A percentile compares a stretch with the other conserved stretches of the same genome.
Evolutionary conservation across 2,797 vertebrate species (phyloP).

Genomic region (Rhinoraja longicauda): DNA sequence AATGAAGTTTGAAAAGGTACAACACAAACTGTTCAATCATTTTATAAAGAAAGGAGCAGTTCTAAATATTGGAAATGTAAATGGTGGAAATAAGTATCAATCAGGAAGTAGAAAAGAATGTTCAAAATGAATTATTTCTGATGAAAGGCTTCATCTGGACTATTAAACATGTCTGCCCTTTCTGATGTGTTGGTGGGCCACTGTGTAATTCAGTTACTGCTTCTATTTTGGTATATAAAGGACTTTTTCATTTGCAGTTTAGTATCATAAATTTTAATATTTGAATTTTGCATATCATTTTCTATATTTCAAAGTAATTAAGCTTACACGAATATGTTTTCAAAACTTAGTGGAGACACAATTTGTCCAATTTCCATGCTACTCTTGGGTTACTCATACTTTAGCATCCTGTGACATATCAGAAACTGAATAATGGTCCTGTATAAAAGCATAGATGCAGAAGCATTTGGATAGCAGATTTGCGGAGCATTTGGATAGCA

Average conservation of each 20-base stretch:
- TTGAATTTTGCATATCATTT: background rate
- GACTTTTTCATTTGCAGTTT: background rate
- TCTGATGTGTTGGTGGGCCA: background rate
- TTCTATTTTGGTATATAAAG: background rate
- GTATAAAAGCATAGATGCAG: background rate
- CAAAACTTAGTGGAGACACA: background rate
- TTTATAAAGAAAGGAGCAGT: background rate
- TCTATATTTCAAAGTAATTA: background rate
- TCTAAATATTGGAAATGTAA: background rate
- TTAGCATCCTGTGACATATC: background rate
- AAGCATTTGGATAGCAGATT: too few relatives aligned
- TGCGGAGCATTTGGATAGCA: too few relatives aligned
- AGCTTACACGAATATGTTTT: background rate
- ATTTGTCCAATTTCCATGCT: background rate
- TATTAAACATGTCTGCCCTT: background rate
- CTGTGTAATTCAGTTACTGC: background rate
- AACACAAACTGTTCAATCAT: conserved; percentile 25
- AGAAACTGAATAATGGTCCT: background rate
- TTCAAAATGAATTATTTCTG: background rate
- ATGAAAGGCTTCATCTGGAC: background rate
- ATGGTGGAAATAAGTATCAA: background rate
- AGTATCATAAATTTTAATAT: background rate
- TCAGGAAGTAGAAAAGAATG: background rate
- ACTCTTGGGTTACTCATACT: background rate
- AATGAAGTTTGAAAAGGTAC: conserved; percentile 84